Conservation (phyloP, 1,140 invertebrate species). For the Conus betulinus region DNA sequence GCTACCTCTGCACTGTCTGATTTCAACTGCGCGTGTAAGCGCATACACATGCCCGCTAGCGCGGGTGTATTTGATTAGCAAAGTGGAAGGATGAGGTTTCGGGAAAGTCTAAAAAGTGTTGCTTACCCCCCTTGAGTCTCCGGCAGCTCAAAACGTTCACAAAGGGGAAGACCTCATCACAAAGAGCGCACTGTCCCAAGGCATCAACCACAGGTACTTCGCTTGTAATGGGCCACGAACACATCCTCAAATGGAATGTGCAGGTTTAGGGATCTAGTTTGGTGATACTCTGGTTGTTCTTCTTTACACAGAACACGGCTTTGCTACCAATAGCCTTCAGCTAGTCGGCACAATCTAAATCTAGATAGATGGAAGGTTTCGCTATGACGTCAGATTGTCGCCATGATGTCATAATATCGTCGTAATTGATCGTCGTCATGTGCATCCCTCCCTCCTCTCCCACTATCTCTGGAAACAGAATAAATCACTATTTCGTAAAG, state of each 20-base stretch:
- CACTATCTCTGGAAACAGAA: background rate
- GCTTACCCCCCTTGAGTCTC: conserved; percentile 10
- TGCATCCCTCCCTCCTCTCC: background rate
- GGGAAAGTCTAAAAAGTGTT: background rate
- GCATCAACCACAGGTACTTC: background rate
- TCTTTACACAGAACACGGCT: background rate
- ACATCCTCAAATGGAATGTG: background rate
- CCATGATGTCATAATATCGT: background rate
- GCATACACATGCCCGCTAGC: too few relatives aligned
- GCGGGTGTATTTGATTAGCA: too few relatives aligned
- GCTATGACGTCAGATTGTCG: background rate
- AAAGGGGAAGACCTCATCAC: conserved; percentile 10
- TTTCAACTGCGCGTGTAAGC: too few relatives aligned
- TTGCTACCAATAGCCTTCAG: too few relatives aligned
- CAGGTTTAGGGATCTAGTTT: background rate
- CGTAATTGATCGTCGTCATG: background rate
- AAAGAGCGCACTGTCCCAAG: background rate
- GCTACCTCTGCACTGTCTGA: too few relatives aligned
- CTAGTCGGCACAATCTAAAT: too few relatives aligned
- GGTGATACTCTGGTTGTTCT: background rate
- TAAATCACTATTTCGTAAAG: too few relatives aligned
- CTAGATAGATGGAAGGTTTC: too few relatives aligned
- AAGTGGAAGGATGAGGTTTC: too few relatives aligned
- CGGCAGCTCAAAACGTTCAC: conserved; percentile 16
- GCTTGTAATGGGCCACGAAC: conserved; percentile 7